phyloP scores from a whole-genome alignment of 2,888 invertebrate genomes.

The Lasioglossum morio region DNA sequence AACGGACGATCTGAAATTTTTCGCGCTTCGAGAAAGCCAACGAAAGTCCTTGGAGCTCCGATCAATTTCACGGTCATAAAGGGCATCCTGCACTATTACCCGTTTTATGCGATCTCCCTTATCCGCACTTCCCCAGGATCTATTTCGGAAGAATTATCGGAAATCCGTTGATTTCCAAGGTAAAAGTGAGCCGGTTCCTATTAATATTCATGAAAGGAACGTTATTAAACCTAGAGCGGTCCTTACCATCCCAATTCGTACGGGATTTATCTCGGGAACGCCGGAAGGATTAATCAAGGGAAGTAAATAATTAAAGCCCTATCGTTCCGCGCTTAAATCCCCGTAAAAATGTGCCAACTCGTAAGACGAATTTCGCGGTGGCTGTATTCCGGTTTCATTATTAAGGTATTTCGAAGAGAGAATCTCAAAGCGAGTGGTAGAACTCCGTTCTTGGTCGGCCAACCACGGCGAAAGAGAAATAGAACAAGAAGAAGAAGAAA shows the following conservation, averaged over 20 bases:
- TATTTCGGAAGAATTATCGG: constrained; percentile 32
- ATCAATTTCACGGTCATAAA: constrained; percentile 64
- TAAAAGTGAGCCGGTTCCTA: constrained; percentile 12
- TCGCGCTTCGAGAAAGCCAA: constrained; percentile 40
- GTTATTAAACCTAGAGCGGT: constrained; percentile 13
- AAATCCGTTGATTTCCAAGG: constrained; percentile 31
- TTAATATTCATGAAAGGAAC: constrained; percentile 33
- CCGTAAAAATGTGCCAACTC: background rate
- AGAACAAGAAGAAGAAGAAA: no score
- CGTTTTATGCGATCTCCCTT: constrained; percentile 37
- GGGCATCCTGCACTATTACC: constrained; percentile 43
- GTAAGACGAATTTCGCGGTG: background rate
- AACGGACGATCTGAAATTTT: constrained; percentile 47
- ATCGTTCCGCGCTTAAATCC: background rate
- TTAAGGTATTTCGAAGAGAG: background rate
- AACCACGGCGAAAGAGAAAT: background rate
- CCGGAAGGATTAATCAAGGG: background rate
- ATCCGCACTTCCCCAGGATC: constrained; percentile 21
- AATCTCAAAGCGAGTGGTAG: constrained; percentile 68
- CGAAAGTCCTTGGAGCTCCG: constrained; percentile 55
- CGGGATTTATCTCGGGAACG: background rate
- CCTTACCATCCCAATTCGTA: constrained; percentile 9
- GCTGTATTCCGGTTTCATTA: background rate
- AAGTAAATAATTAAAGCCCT: constrained; percentile 10
- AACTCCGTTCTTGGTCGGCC: constrained; percentile 41